Evolutionary conservation across 2,797 vertebrate genomes (phyloP).

Genomic region (Falco columbarius): DNA sequence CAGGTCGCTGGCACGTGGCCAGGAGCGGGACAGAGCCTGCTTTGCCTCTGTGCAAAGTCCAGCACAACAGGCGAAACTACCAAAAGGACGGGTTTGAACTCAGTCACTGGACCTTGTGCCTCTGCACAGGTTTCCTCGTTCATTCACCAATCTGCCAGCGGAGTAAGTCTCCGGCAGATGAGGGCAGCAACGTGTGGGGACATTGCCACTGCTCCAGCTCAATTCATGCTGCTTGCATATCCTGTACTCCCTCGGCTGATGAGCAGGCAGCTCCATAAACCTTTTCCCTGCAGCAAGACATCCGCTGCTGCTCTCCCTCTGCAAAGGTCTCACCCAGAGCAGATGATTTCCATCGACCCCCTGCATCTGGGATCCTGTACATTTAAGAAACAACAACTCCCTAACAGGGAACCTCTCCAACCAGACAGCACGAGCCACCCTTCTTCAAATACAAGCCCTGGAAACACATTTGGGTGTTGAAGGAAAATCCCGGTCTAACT

Average conservation of each 20-base stretch:
- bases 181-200: background rate
- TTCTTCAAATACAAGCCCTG: background rate
- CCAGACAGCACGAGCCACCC: background rate
- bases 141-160: background rate
- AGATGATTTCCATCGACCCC: background rate
- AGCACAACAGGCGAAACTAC: rapidly evolving
- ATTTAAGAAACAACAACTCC: background rate
- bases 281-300: background rate
- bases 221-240: rapidly evolving
- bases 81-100: rapidly evolving
- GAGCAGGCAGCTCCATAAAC: background rate
- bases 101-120: background rate
- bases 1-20: rapidly evolving
- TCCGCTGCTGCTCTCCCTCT: background rate
- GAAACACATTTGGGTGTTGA: background rate
- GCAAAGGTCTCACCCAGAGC: background rate
- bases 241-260: rapidly evolving
- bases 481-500: background rate
- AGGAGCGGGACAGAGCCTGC: background rate
- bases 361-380: background rate
- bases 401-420: background rate
- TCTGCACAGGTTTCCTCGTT: background rate
- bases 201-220: background rate
- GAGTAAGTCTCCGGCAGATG: background rate
- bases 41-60: background rate